Evolutionary conservation across 2,113 vertebrate species (phyloP).

Genomic region (Varanus salvator): DNA sequence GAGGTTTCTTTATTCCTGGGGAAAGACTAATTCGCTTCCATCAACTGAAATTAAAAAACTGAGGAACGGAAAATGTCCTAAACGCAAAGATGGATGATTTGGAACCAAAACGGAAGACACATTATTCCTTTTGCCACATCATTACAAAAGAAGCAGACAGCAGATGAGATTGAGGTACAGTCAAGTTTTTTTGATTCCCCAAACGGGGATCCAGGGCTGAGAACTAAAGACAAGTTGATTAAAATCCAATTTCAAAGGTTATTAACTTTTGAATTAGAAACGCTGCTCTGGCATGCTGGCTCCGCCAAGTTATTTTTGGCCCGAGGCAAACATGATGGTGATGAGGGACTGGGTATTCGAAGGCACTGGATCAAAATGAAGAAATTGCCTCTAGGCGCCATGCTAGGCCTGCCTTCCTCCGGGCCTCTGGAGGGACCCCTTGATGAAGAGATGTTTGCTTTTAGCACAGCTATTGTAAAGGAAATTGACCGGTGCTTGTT

Average conservation of each 20-base stretch:
- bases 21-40: not conserved
- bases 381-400: not conserved
- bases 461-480: constrained; percentile 32
- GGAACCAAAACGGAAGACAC: constrained; percentile 12
- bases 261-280: constrained; percentile 76
- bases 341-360: constrained; percentile 45
- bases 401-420: not conserved
- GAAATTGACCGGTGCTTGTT: not conserved
- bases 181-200: constrained; percentile 62
- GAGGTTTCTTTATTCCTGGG: not conserved
- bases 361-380: constrained; percentile 35
- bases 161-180: constrained; percentile 51
- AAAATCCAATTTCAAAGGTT: constrained; percentile 77
- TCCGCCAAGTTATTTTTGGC: constrained; percentile 62
- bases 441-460: constrained; percentile 26
- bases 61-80: not conserved
- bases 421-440: not conserved
- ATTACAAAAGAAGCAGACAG: not conserved
- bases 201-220: constrained; percentile 52
- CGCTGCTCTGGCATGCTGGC: constrained; percentile 56
- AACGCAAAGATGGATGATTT: not conserved
- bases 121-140: not conserved
- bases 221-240: constrained; percentile 72
- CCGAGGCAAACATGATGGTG: constrained; percentile 38
- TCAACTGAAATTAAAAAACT: not conserved